Conservation (phyloP, 2,797 vertebrate species). For the Lacerta agilis region DNA sequence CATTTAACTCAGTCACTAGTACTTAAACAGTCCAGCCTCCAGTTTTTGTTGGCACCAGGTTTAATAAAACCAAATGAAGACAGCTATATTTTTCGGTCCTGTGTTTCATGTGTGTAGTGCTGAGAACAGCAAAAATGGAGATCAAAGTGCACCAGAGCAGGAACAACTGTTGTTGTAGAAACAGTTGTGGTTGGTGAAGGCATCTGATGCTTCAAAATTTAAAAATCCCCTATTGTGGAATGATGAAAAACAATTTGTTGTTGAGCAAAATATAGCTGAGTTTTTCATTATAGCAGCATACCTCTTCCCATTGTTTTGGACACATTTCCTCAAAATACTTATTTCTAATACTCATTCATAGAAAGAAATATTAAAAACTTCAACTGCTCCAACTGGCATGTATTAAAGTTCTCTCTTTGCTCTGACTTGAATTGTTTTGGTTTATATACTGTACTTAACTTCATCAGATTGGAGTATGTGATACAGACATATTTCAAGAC, state of each 20-base stretch:
- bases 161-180: background rate
- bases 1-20: constrained; percentile 43
- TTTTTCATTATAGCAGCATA: fast-evolving
- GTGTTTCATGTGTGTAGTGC: constrained; percentile 15
- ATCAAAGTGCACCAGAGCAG: background rate
- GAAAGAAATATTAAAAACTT: constrained; percentile 10
- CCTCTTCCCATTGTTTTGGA: constrained; percentile 37
- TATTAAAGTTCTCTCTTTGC: background rate
- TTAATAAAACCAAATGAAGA: constrained; percentile 51
- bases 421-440: constrained; percentile 31
- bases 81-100: constrained; percentile 18
- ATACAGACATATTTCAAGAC: constrained; percentile 61
- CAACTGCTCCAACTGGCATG: fast-evolving
- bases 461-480: constrained; percentile 52
- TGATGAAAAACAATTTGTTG: background rate
- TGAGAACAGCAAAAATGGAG: constrained; percentile 14
- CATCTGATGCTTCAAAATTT: constrained; percentile 1
- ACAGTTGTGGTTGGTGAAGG: fast-evolving
- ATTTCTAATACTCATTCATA: constrained; percentile 37
- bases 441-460: constrained; percentile 45
- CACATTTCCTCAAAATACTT: background rate
- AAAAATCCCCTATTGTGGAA: constrained; percentile 5
- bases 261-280: background rate
- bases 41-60: constrained; percentile 36
- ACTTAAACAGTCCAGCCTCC: constrained; percentile 14